phyloP scores from a whole-genome alignment of 1,140 invertebrate genomes.

The Drosophila micromelanica region DNA sequence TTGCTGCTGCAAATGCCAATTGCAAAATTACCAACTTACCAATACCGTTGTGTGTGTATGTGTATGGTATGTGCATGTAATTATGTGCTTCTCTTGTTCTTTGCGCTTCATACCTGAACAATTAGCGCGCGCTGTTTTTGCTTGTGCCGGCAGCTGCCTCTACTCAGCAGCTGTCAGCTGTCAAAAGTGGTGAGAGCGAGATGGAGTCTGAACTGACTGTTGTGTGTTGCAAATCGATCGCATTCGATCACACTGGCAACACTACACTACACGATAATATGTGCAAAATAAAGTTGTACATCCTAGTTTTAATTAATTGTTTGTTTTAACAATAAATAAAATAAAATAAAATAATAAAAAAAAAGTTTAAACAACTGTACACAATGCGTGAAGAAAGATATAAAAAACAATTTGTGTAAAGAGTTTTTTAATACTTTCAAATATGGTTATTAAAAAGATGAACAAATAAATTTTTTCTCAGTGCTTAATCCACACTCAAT shows the following conservation, averaged over 20 bases:
- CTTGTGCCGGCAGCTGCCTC: conserved; percentile 56
- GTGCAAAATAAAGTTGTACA: conserved; percentile 11
- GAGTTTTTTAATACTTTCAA: too few relatives aligned
- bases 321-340: too few relatives aligned
- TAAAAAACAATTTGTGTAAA: too few relatives aligned
- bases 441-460: too few relatives aligned
- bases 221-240: conserved; percentile 37
- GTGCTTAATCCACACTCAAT: too few relatives aligned
- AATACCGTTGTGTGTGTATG: conserved; percentile 18
- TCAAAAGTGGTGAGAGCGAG: conserved; percentile 30
- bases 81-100: conserved; percentile 61
- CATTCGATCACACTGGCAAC: conserved; percentile 35
- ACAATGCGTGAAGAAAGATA: too few relatives aligned
- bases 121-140: conserved; percentile 55
- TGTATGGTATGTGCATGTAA: conserved; percentile 34
- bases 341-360: too few relatives aligned
- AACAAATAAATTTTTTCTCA: too few relatives aligned
- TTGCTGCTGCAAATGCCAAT: conserved; percentile 48
- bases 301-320: too few relatives aligned
- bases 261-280: conserved; percentile 21
- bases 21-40: conserved; percentile 70
- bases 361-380: too few relatives aligned
- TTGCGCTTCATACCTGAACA: conserved; percentile 71
- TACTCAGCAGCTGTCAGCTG: conserved; percentile 45
- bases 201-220: neutral